Evolutionary conservation across 2,888 invertebrate species (phyloP).

Genomic region (Chrysolina americana): DNA sequence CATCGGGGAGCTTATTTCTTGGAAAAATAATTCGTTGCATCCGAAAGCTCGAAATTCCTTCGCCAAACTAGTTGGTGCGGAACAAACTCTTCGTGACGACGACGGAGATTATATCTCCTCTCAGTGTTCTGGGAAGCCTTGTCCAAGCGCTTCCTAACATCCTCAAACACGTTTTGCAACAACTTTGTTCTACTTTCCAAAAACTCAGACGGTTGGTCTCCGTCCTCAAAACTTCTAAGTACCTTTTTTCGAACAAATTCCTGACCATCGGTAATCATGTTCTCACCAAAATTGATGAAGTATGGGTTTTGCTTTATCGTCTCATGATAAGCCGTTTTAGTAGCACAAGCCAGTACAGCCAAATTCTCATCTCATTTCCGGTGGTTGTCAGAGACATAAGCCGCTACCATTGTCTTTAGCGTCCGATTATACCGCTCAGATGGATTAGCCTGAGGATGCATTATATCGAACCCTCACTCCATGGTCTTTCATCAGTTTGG

Average conservation of each 20-base stretch:
- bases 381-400: too few species aligned
- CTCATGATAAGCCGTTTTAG: slow-evolving; percentile 30
- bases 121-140: too few species aligned
- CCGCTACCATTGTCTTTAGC: slow-evolving; percentile 19
- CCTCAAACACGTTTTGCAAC: neutral
- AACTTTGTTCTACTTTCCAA: neutral
- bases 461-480: slow-evolving; percentile 21
- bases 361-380: slow-evolving; percentile 39
- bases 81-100: too few species aligned
- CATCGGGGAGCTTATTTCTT: slow-evolving; percentile 47
- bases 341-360: slow-evolving; percentile 32
- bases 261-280: too few species aligned
- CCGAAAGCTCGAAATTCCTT: slow-evolving; percentile 48
- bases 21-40: slow-evolving; percentile 45
- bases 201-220: neutral
- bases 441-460: slow-evolving; percentile 36
- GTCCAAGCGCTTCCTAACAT: slow-evolving; percentile 1
- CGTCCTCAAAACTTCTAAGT: too few species aligned
- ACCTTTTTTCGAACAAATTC: neutral
- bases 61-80: too few species aligned
- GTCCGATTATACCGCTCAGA: slow-evolving; percentile 33
- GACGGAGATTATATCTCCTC: too few species aligned
- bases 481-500: slow-evolving; percentile 26
- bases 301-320: slow-evolving; percentile 17
- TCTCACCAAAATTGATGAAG: slow-evolving; percentile 35